Conservation (phyloP, 30 jellyfish, hydroid and myxozoan genomes). For the Aurelia aurita region DNA sequence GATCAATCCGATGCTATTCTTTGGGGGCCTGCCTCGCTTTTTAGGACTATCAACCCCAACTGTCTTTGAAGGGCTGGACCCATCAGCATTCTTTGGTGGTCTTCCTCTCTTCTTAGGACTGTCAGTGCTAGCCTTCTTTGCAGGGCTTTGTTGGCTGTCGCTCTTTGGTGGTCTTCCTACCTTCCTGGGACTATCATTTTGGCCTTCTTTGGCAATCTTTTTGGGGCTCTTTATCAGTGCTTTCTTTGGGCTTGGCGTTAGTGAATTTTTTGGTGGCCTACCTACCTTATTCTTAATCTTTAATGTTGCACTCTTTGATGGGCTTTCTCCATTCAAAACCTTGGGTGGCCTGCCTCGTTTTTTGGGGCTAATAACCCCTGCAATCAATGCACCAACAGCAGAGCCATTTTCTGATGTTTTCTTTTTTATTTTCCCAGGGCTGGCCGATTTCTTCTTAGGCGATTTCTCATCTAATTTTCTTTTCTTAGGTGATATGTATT, state of each 20-base stretch:
- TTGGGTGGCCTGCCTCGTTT: too few species aligned
- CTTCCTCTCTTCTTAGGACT: constrained; percentile 15
- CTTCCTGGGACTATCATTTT: neutral
- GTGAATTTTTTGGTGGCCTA: too few species aligned
- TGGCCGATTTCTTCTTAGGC: neutral
- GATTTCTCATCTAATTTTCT: constrained; percentile 3
- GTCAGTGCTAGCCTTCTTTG: neutral
- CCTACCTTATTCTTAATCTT: too few species aligned
- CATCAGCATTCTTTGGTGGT: too few species aligned
- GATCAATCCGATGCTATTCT: too few species aligned
- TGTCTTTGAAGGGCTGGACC: too few species aligned
- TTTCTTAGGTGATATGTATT: constrained; percentile 55
- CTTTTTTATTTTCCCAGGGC: constrained; percentile 2
- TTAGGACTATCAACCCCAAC: neutral
- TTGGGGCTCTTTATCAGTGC: neutral
- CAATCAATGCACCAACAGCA: too few species aligned
- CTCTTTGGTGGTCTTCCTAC: neutral
- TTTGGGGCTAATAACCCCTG: too few species aligned
- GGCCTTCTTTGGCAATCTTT: neutral
- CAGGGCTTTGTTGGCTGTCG: too few species aligned
- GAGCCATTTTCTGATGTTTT: neutral
- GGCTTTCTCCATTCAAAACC: too few species aligned
- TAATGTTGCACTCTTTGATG: too few species aligned
- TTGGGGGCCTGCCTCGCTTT: neutral
- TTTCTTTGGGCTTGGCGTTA: too few species aligned